Evolutionary conservation across 2,888 invertebrate species (phyloP).

Genomic region (Liposcelis brunnea): DNA sequence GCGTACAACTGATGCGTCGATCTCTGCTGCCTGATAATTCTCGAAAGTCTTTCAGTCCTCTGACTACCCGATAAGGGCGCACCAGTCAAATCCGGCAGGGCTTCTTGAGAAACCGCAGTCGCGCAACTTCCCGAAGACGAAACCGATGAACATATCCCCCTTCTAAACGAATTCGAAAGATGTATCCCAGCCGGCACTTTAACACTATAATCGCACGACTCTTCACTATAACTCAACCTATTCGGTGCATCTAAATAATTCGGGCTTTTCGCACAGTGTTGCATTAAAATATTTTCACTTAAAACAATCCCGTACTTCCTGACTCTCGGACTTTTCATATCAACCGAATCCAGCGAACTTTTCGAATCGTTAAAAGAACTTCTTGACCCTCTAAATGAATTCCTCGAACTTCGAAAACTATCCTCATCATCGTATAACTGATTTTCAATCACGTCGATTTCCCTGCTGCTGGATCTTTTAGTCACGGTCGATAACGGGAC

Average conservation of each 20-base stretch:
- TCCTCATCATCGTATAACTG: no score
- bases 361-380: not conserved
- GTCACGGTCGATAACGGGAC: conserved; percentile 57
- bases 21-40: conserved; percentile 46
- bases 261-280: not conserved
- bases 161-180: no score
- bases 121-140: no score
- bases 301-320: not conserved
- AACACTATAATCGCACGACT: no score
- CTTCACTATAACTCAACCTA: no score
- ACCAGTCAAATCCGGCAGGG: not conserved
- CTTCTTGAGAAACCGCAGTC: no score
- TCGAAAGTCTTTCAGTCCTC: conserved; percentile 47
- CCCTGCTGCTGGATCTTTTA: conserved; percentile 22
- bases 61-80: conserved; percentile 38
- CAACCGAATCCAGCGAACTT: no score
- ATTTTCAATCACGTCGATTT: no score
- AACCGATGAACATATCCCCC: not conserved
- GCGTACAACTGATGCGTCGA: not conserved
- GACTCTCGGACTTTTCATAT: not conserved
- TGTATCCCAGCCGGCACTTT: no score
- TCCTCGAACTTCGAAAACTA: not conserved
- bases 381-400: not conserved
- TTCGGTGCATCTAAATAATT: not conserved
- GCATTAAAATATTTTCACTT: conserved; percentile 6